Conservation (phyloP, 1,140 invertebrate genomes). For the Anastatus disparis region DNA sequence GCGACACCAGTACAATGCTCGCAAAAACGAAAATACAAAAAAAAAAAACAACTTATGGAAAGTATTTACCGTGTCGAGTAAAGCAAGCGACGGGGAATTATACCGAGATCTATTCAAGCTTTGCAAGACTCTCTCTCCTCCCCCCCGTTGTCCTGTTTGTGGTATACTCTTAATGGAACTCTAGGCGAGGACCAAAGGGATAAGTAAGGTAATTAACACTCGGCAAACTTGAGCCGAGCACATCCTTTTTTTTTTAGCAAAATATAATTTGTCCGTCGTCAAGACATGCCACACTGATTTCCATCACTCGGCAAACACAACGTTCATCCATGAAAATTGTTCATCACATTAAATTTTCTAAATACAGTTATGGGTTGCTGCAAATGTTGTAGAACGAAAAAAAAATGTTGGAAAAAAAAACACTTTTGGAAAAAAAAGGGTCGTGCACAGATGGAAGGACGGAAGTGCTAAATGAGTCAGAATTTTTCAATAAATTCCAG, state of each 20-base stretch:
- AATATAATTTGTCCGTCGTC: background rate
- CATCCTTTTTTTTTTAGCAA: too few relatives aligned
- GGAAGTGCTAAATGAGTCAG: background rate
- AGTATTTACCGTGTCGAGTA: too few relatives aligned
- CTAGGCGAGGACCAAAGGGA: background rate
- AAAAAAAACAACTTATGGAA: too few relatives aligned
- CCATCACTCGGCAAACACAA: background rate
- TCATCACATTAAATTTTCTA: background rate
- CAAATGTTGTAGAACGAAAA: background rate
- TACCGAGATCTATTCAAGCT: too few relatives aligned
- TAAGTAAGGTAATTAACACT: background rate
- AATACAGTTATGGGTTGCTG: too few relatives aligned
- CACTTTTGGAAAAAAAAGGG: background rate
- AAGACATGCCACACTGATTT: too few relatives aligned
- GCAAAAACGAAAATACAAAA: too few relatives aligned
- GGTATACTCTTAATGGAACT: too few relatives aligned
- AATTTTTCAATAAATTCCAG: background rate
- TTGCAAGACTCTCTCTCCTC: too few relatives aligned
- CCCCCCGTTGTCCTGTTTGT: too few relatives aligned
- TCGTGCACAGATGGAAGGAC: background rate
- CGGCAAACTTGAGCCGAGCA: background rate
- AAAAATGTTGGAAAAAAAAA: constrained; percentile 12
- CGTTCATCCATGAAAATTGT: background rate
- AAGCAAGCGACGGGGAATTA: too few relatives aligned
- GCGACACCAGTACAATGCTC: too few relatives aligned